Conservation (phyloP, 1,140 invertebrate species). For the Zaprionus ghesquierei region DNA sequence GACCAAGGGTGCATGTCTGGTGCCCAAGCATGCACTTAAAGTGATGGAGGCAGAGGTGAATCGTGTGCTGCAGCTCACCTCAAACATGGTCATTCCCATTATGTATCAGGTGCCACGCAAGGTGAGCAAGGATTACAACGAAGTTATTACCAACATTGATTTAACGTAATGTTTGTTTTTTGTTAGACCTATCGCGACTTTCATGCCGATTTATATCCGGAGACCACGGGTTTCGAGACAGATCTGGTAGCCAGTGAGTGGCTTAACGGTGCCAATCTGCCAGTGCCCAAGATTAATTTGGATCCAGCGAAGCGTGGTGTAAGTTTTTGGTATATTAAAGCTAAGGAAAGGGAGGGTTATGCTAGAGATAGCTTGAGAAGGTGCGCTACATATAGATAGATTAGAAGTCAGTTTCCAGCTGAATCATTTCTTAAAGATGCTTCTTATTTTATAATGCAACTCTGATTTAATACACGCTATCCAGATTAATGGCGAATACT, state of each 20-base stretch:
- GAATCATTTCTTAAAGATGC: neutral
- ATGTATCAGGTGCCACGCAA: slow-evolving; percentile 97
- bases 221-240: slow-evolving; percentile 90
- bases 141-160: neutral
- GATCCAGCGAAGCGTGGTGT: slow-evolving; percentile 87
- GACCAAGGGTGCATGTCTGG: slow-evolving; percentile 94
- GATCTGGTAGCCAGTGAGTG: slow-evolving; percentile 90
- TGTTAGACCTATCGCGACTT: slow-evolving; percentile 94
- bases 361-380: neutral
- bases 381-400: too few relatives aligned
- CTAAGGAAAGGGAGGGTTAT: neutral
- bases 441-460: neutral
- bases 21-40: slow-evolving; percentile 95
- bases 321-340: neutral
- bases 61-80: slow-evolving; percentile 92
- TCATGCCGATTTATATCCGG: slow-evolving; percentile 95
- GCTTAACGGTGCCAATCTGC: slow-evolving; percentile 88
- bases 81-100: slow-evolving; percentile 93
- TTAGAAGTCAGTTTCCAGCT: too few relatives aligned
- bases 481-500: slow-evolving; percentile 55
- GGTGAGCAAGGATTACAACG: slow-evolving; percentile 82
- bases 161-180: slow-evolving; percentile 45
- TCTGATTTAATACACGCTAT: neutral
- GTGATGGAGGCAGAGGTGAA: slow-evolving; percentile 98
- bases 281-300: slow-evolving; percentile 90